Base-by-base conservation (phyloP, 1,140 invertebrate species). In the Cydia fagiglandana region DNA sequence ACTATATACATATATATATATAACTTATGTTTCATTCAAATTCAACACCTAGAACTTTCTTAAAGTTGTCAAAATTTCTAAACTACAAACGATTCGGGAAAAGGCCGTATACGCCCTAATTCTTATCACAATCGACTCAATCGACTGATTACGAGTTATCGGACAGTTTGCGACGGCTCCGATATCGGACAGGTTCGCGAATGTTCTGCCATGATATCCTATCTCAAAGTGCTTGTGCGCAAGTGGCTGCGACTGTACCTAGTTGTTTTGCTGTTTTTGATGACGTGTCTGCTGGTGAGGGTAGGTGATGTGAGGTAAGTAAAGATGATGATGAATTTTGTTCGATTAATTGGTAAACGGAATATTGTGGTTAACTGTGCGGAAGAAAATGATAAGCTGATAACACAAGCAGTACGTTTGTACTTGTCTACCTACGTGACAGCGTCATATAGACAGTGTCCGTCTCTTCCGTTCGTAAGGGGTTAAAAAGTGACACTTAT, bases 211-310 rank as follows among this genome's bases (percentile, higher is more conserved):
- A 70, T 70, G 66, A 70, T 70, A 70, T 17, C 34, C 12, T 70
- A 70, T 70, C 66, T 70, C 34, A 70, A 41, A 70, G 66, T 70
- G 66, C 9, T 34, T 38, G 13, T 45, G 34, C 66, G 66, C 12
- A 70, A 70, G 34, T 70, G 66, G 66, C 5, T 70, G 10, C 30
- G 66, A 15, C 34, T 70, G 34, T 70, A 70, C 34, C 15, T 41
- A 3, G 66, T 70, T 34, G 30, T 70, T 34, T 17, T 70, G 34
- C 66, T 70, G 66, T 20, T 70, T 45, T 17, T n/a, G 38, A 38
- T 70, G 34, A 70, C 66, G 30, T 38, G 30, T 34, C 38, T 70
- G 13, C n/a, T 70, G 7, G 34, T 70, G 7, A 70, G 66, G 34
- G 66, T 70, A 17, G 34, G 28, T 15, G 64, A 70, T 38, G 30